These are phyloP conservation scores for Caprella mutica DNA, from an alignment of 2,888 invertebrate genomes.

Conservation along the genomic window DNA sequence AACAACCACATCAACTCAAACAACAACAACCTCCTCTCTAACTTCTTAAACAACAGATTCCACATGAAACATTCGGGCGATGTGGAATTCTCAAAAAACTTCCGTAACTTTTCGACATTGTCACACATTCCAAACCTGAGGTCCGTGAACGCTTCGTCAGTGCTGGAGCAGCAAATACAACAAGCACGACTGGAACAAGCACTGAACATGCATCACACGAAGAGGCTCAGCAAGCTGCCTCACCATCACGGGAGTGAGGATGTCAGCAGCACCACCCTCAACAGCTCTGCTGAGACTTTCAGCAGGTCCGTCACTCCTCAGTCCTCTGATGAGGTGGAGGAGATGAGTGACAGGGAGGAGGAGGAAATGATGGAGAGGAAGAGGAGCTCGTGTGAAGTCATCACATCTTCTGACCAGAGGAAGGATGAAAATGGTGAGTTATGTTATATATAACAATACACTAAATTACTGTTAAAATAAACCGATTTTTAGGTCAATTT, in stretches of 20 bases:
- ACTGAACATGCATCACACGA: not conserved
- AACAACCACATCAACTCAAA: conserved; percentile 1
- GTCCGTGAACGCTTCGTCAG: not conserved
- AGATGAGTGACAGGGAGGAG: conserved; percentile 20
- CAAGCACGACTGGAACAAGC: not conserved
- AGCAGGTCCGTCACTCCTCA: conserved; percentile 27
- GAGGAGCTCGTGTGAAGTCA: not conserved
- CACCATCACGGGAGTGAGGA: not conserved
- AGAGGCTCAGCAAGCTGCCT: not conserved
- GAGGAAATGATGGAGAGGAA: not conserved
- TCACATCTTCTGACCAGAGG: conserved; percentile 7
- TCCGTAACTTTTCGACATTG: too few species aligned
- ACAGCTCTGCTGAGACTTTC: not conserved
- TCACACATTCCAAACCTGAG: not conserved
- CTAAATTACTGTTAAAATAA: not conserved
- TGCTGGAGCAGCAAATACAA: conserved; percentile 1
- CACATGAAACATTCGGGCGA: not conserved
- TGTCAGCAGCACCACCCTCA: not conserved
- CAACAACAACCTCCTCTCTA: conserved; percentile 4
- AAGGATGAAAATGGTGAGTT: conserved; percentile 5
- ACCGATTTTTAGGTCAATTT: not conserved
- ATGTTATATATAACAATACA: not conserved
- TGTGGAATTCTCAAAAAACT: not conserved
- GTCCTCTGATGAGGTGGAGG: conserved; percentile 28
- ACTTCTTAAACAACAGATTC: not conserved